Evolutionary conservation across 2,888 invertebrate species (phyloP).

Genomic region (Rhopalosiphum nymphaeae): DNA sequence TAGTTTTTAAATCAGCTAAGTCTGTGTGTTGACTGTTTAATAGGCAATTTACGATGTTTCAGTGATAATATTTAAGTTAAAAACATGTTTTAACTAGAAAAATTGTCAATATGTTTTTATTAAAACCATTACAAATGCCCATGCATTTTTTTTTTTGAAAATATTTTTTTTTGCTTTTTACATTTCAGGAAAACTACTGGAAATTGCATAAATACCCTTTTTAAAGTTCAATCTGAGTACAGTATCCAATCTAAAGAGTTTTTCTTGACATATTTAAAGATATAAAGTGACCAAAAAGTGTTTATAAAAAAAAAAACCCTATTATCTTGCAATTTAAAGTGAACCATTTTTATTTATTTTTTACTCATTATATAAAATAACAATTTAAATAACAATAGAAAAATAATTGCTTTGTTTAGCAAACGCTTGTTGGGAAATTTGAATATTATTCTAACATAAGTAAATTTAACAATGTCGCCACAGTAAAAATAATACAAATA

Average conservation of each 20-base stretch:
- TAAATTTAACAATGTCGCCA: background rate
- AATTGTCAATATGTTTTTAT: background rate
- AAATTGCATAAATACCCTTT: background rate
- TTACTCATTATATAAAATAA: background rate
- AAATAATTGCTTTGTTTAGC: background rate
- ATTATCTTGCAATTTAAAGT: background rate
- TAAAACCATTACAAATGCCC: background rate
- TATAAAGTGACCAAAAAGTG: background rate
- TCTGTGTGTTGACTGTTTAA: background rate
- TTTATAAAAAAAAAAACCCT: background rate
- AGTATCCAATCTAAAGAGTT: background rate
- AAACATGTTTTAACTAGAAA: background rate
- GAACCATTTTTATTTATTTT: background rate
- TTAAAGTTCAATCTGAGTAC: background rate
- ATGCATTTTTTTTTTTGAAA: background rate
- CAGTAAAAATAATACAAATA: background rate
- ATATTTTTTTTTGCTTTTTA: background rate
- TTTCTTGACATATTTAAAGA: background rate
- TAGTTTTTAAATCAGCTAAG: background rate
- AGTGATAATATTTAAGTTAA: background rate
- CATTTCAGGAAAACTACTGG: background rate
- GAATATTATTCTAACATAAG: background rate
- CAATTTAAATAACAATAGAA: background rate
- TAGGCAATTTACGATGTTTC: background rate
- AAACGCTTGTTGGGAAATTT: background rate